Conservation (phyloP, 1,140 invertebrate genomes). For the Lasioglossum albipes region DNA sequence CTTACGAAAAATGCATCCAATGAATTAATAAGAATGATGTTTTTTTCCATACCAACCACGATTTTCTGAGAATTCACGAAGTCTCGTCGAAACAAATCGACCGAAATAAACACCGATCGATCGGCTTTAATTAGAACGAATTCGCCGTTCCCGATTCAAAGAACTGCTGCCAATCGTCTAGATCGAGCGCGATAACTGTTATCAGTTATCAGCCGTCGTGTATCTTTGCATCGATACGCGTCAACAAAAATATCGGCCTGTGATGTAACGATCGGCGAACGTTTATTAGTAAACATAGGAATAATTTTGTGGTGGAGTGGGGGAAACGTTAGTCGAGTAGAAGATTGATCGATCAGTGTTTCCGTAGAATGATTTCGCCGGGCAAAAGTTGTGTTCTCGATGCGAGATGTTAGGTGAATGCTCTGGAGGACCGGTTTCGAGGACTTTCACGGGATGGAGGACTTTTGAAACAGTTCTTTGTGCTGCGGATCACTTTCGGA, state of each 20-base stretch:
- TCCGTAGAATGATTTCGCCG: not conserved
- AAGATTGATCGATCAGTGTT: not conserved
- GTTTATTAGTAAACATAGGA: slow-evolving; percentile 40
- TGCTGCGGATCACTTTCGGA: not conserved
- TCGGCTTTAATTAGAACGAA: too few relatives aligned
- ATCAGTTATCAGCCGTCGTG: not conserved
- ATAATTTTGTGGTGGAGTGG: not conserved
- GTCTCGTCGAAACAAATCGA: too few relatives aligned
- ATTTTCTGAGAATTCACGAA: too few relatives aligned
- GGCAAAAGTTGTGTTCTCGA: not conserved
- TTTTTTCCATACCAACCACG: too few relatives aligned
- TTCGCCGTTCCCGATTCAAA: too few relatives aligned
- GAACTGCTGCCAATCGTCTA: not conserved
- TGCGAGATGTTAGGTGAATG: not conserved
- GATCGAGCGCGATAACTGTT: not conserved
- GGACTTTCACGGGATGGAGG: slow-evolving; percentile 2
- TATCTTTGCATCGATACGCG: too few relatives aligned
- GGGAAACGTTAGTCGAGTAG: too few relatives aligned
- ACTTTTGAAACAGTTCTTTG: not conserved
- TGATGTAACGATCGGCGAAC: slow-evolving; percentile 15
- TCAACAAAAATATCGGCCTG: not conserved
- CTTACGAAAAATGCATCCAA: too few relatives aligned
- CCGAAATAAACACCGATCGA: too few relatives aligned
- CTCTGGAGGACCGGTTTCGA: slow-evolving; percentile 13
- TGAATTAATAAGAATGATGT: too few relatives aligned